Evolutionary conservation across 2,888 invertebrate species (phyloP).

Genomic region (Acleris laterana): DNA sequence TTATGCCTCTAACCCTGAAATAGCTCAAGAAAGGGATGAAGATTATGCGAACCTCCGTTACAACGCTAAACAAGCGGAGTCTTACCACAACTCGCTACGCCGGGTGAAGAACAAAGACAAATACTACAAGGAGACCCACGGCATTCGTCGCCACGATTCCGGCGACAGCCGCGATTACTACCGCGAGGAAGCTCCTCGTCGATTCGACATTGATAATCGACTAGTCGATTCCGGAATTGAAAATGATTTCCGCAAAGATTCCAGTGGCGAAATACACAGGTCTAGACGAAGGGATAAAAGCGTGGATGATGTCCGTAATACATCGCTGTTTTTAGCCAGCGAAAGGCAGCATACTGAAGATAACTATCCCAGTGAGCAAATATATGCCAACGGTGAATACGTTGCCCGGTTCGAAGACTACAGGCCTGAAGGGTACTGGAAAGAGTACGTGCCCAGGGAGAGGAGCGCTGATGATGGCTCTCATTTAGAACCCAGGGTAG

Average conservation of each 20-base stretch:
- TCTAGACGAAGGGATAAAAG: slow-evolving; percentile 80
- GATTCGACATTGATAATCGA: slow-evolving; percentile 84
- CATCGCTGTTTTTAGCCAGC: slow-evolving; percentile 88
- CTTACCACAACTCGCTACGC: slow-evolving; percentile 86
- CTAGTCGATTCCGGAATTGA: slow-evolving; percentile 92
- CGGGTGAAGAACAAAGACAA: slow-evolving; percentile 83
- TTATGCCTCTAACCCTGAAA: slow-evolving; percentile 86
- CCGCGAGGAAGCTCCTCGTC: slow-evolving; percentile 72
- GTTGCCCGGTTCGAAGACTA: slow-evolving; percentile 66
- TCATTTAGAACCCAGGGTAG: slow-evolving; percentile 86
- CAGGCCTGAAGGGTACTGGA: slow-evolving; percentile 67
- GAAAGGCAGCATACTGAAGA: slow-evolving; percentile 90
- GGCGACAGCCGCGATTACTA: slow-evolving; percentile 81
- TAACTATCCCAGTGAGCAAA: slow-evolving; percentile 79
- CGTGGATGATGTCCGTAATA: slow-evolving; percentile 88
- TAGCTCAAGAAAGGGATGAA: slow-evolving; percentile 79
- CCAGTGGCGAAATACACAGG: slow-evolving; percentile 82
- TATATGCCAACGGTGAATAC: slow-evolving; percentile 76
- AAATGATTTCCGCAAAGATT: slow-evolving; percentile 91
- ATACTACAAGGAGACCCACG: slow-evolving; percentile 62
- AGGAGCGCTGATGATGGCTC: slow-evolving; percentile 88
- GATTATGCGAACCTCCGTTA: slow-evolving; percentile 75
- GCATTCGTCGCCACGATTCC: slow-evolving; percentile 72
- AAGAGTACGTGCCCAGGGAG: slow-evolving; percentile 70
- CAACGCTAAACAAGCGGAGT: slow-evolving; percentile 68